Evolutionary conservation across 1,140 invertebrate genomes (phyloP), one percentile per base, ranked within the genome.

Genomic region (Zaprionus taronus): DNA sequence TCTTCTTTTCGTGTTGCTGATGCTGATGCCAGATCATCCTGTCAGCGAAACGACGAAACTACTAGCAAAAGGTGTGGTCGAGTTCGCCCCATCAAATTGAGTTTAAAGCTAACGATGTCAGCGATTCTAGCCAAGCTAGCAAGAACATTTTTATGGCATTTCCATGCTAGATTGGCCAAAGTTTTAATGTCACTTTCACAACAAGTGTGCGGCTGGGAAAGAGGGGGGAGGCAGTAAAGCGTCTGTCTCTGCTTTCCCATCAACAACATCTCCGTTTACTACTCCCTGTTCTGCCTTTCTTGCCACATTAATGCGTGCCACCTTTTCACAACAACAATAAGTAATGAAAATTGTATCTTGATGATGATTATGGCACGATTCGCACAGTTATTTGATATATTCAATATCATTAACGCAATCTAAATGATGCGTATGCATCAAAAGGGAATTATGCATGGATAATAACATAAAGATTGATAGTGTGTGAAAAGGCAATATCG

Each of bases 61-160:
- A 51, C 83, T 66, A 78, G 81, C 74, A 81, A 87, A 89, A 86
- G 83, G 83, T 87, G 83, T 87, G 80, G 84, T 69, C 64, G 66
- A 73, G 56, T 55, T 47, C n/a, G 41, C 70, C 56, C 38, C 31
- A 49, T 71, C 44, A 79, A 79, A 76, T 76, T 73, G 62, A 63
- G 72, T 79, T 86, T 72, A 71, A 47, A 75, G 76, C 68, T 65
- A 82, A 78, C 67, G 80, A 81, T 70, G 75, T 63, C 28, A 63
- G 67, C 34, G 51, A 63, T 55, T 26, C 14, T 61, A 34, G 31
- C 31, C 9, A 34, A 34, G 31, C 31, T 38, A 22, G n/a, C 14
- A 11, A 9, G 1, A 28, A 17, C 36, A 51, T 57, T 67, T 67
- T 55, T 67, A 71, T 56, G 41, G 14, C 53, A 44, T 67, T 41